Percentiles rank a stretch among this genome's conserved stretches.
Evolutionary conservation across 2,113 vertebrate genomes (phyloP).

Genomic region (Mystacornis crossleyi): DNA sequence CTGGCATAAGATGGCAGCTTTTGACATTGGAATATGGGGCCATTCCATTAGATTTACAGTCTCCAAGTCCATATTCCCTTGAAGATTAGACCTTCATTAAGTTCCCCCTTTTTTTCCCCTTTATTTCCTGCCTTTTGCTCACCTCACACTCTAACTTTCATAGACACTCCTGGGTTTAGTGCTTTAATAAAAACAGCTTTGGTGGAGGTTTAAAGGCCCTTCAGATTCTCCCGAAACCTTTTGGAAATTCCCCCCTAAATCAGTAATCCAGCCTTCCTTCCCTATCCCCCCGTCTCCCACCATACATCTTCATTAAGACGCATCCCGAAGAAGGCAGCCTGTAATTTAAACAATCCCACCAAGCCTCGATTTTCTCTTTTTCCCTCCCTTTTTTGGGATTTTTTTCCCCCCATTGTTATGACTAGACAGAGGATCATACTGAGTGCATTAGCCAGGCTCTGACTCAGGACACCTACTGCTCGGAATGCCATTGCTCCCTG

Average conservation of each 20-base stretch:
- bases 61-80: conserved; percentile 73
- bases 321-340: conserved; percentile 14
- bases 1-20: conserved; percentile 65
- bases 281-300: neutral
- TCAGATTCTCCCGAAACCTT: conserved; percentile 67
- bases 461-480: conserved; percentile 78
- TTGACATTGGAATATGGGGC: conserved; percentile 73
- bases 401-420: conserved; percentile 71
- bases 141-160: conserved; percentile 71
- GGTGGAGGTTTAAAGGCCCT: conserved; percentile 62
- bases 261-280: conserved; percentile 9
- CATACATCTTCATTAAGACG: conserved; percentile 17
- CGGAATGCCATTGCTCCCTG: conserved; percentile 73
- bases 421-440: conserved; percentile 79
- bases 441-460: conserved; percentile 77
- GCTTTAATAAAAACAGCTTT: conserved; percentile 70
- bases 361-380: neutral
- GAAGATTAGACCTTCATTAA: conserved; percentile 83
- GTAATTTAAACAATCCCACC: conserved; percentile 20
- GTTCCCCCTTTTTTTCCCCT: conserved; percentile 31
- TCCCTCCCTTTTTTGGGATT: neutral
- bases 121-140: conserved; percentile 75
- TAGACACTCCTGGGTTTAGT: conserved; percentile 64
- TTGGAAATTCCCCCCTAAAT: conserved; percentile 58
- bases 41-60: conserved; percentile 72